Conservation (phyloP, 1,140 invertebrate genomes). For the Pseudachorutes palmiensis region DNA sequence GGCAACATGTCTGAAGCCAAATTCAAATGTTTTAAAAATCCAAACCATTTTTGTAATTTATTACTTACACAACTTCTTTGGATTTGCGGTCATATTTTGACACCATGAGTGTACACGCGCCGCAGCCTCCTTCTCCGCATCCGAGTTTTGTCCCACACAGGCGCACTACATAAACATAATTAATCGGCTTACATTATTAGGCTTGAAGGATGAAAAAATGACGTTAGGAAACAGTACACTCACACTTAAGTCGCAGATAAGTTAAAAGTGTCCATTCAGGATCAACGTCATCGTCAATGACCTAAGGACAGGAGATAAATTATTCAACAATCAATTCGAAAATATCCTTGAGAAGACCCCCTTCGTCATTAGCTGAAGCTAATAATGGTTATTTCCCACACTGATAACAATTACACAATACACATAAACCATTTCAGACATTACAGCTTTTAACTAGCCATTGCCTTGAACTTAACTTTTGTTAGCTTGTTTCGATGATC, state of each 20-base stretch:
- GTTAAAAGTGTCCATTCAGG: conserved; percentile 77
- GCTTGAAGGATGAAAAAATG: neutral
- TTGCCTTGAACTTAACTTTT: neutral
- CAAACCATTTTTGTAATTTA: too few relatives aligned
- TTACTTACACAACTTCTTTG: conserved; percentile 19
- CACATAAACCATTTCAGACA: neutral
- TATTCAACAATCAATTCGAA: neutral
- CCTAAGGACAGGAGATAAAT: conserved; percentile 45
- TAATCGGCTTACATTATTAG: neutral
- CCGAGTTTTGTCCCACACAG: conserved; percentile 82
- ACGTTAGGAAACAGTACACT: neutral
- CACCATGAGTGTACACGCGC: conserved; percentile 88
- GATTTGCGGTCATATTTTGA: conserved; percentile 44
- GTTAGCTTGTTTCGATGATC: too few relatives aligned
- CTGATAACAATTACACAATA: neutral
- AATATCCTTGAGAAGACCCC: neutral
- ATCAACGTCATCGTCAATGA: conserved; percentile 61
- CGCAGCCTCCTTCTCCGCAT: conserved; percentile 85
- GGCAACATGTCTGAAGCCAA: neutral
- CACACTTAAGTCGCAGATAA: conserved; percentile 71
- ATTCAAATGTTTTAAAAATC: neutral
- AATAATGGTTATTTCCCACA: neutral
- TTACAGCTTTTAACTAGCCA: neutral
- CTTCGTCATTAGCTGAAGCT: neutral
- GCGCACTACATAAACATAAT: conserved; percentile 48